Evolutionary conservation across 2,113 vertebrate species (phyloP), one percentile per base, ranked within the genome.

Genomic region (Acinonyx jubatus): DNA sequence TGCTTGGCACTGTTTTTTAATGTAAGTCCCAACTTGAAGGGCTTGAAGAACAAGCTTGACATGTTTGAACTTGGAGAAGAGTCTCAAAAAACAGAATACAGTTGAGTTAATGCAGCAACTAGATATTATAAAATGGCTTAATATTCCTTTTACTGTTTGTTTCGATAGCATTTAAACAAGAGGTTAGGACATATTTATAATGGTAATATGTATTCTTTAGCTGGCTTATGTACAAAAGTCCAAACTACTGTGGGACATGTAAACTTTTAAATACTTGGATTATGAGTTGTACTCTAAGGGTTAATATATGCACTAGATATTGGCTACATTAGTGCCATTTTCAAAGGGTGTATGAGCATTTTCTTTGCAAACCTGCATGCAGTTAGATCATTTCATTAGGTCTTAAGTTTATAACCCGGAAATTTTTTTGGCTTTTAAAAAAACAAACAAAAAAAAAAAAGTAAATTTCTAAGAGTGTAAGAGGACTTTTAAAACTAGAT

Each of bases 231-330:
- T 95, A 29, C 63, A 91, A 79, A 86, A 91, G 55, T 19, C 50
- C 63, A 96, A 69, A 91, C 88, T 96, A 89, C 83, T 90, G 36
- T 81, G 29, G n/a, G 76, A 94, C 97, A 90, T 96, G 12, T 78
- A 95, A 96, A 90, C 82, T 89, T 79, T 95, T 96, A 94, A 96
- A 82, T 86, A 93, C 36, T 14, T 96, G 74, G 93, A 97, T 98
- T 97, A 97, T 69, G 78, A 97, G 45, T 97, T 97, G 57, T 97
- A 95, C 96, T 97, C 94, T 97, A 84, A 95, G 79, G 96, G 97
- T 98, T 97, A 86, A 93, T 92, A 81, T 85, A 86, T 94, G 91
- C 1, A 85, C 18, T 92, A 23, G 65, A 57, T 86, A 45, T 91
- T 94, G 89, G 63, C 61, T 96, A 31, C 29, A 73, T 91, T 91